phyloP scores from a whole-genome alignment of 2,113 vertebrate species.

The Siphamia tubifer region DNA sequence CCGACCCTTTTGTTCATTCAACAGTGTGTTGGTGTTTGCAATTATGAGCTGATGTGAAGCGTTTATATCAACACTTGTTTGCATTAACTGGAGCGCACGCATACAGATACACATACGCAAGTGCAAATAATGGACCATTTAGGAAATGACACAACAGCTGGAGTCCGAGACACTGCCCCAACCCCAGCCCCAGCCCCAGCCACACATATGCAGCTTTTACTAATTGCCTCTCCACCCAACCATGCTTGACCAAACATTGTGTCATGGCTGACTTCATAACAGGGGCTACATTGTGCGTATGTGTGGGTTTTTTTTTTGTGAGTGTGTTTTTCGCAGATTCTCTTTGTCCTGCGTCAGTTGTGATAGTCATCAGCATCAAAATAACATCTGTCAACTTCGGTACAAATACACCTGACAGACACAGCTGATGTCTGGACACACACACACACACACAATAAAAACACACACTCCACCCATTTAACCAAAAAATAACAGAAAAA shows the following conservation, averaged over 20 bases:
- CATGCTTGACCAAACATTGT: constrained; percentile 68
- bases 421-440: constrained; percentile 74
- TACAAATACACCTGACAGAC: constrained; percentile 77
- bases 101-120: constrained; percentile 7
- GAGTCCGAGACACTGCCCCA: constrained; percentile 38
- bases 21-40: constrained; percentile 8
- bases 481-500: constrained; percentile 15
- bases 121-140: constrained; percentile 53
- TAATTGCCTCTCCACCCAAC: constrained; percentile 68
- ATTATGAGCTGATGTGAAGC: constrained; percentile 29
- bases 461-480: background rate
- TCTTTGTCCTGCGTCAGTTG: constrained; percentile 66
- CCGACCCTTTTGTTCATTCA: constrained; percentile 25
- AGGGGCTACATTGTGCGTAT: background rate
- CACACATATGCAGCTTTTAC: constrained; percentile 35
- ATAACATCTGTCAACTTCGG: constrained; percentile 82
- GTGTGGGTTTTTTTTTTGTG: constrained; percentile 36
- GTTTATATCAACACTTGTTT: constrained; percentile 53
- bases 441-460: background rate
- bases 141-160: constrained; percentile 72
- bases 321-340: constrained; percentile 55
- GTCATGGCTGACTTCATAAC: constrained; percentile 72
- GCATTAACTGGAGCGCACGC: constrained; percentile 50
- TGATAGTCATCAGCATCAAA: constrained; percentile 70
- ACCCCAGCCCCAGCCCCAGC: constrained; percentile 20